Evolutionary conservation across 2,888 invertebrate species (phyloP).

Genomic region (Thera britannica): DNA sequence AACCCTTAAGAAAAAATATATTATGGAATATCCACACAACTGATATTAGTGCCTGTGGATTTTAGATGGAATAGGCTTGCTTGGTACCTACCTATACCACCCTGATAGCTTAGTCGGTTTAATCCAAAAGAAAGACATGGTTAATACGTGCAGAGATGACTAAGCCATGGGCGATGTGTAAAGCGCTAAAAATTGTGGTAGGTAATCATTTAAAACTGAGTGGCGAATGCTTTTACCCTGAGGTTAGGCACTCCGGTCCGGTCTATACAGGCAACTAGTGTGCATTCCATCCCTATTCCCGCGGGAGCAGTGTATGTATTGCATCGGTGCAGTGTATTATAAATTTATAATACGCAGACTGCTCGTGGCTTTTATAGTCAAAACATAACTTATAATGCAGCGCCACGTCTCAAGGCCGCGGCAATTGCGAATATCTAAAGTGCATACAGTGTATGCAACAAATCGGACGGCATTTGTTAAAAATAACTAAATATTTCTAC

Average conservation of each 20-base stretch:
- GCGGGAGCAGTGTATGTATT: constrained; percentile 23
- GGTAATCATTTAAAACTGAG: too few species aligned
- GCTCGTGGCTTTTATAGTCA: constrained; percentile 43
- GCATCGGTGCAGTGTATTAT: constrained; percentile 51
- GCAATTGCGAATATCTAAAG: constrained; percentile 20
- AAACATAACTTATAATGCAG: constrained; percentile 15
- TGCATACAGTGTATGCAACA: constrained; percentile 18
- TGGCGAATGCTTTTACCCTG: background rate
- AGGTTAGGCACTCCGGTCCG: background rate
- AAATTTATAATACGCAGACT: constrained; percentile 56
- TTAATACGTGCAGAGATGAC: too few species aligned
- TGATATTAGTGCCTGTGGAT: too few species aligned
- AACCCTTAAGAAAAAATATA: too few species aligned
- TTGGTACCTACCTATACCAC: too few species aligned
- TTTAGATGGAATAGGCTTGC: too few species aligned
- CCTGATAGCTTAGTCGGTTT: too few species aligned
- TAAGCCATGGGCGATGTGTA: too few species aligned
- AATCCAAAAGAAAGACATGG: too few species aligned
- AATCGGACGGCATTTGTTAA: constrained; percentile 1
- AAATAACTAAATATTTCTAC: too few species aligned
- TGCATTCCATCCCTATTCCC: constrained; percentile 38
- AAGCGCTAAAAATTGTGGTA: too few species aligned
- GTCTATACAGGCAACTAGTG: background rate
- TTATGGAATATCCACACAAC: too few species aligned
- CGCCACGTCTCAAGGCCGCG: constrained; percentile 29